Evolutionary conservation across 1,140 invertebrate genomes (phyloP), one percentile per base, ranked within the genome.

Genomic region (Scylla paramamosain): DNA sequence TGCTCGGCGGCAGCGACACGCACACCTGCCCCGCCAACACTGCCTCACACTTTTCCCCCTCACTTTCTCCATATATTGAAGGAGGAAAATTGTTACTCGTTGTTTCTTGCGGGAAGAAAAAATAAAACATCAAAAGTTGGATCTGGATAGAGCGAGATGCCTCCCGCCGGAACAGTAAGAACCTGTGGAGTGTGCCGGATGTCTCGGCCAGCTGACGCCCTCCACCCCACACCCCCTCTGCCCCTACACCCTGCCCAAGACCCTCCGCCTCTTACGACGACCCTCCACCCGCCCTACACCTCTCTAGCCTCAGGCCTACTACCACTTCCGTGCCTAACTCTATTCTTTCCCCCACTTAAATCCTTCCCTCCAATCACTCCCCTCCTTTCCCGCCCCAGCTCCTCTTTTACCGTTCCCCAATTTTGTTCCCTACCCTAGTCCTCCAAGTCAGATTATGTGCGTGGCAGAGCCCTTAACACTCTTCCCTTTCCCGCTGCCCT

Each of bases 61-160:
- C 67, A 77, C 67, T 77, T 77, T 77, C 67, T 77, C 67, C 25
- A 77, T 77, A 77, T 77, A 77, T 77, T 77, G 67, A 77, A 77
- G 20, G 67, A n/a, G 16, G 67, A 77, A 77, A 77, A 77, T 77
- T 77, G 25, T 77, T n/a, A 77, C 67, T 77, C n/a, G 67, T 77
- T 77, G 67, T 77, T 77, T 77, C 67, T 77, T n/a, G 67, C 20
- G 2, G 67, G 6, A 7, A 20, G 67, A 77, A 77, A 59, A 14
- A 77, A 77, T 77, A 77, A 77, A 77, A 77, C 67, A 77, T 77
- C 67, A 77, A 77, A 77, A 77, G 67, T 77, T 77, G 67, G 67
- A 77, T 77, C 67, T n/a, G 67, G 67, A 77, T 77, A 77, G 0
- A 77, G 67, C 67, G 67, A 25, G 67, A 77, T n/a, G 67, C 67